Percentiles rank a stretch among this genome's conserved stretches.
phyloP scores from a whole-genome alignment of 2,797 vertebrate genomes.

The Pagetopsis macropterus region DNA sequence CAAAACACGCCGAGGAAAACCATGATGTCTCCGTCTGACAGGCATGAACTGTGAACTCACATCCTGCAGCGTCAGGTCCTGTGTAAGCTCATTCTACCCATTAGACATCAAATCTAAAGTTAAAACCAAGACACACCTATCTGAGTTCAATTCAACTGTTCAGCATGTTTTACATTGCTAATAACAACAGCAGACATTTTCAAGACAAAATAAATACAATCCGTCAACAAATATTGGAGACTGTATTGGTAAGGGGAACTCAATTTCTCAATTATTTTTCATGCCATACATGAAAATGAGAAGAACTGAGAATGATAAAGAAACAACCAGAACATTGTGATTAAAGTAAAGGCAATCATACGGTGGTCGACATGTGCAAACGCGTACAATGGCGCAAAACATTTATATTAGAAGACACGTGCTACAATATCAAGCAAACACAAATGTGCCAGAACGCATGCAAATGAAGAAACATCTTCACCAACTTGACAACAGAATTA shows the following conservation, averaged over 20 bases:
- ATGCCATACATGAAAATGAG: not conserved
- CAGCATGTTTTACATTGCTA: not conserved
- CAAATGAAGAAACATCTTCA: too few species aligned
- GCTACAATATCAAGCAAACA: too few species aligned
- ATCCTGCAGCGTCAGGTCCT: not conserved
- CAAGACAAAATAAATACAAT: not conserved
- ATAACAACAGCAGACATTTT: not conserved
- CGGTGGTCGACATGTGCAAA: too few species aligned
- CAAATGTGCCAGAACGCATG: too few species aligned
- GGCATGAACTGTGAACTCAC: conserved; percentile 10
- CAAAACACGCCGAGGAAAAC: conserved; percentile 15
- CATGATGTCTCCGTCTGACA: not conserved
- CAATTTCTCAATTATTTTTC: not conserved
- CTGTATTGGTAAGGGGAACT: not conserved
- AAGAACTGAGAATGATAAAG: not conserved
- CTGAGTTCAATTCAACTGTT: not conserved
- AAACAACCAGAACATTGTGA: too few species aligned
- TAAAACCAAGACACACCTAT: not conserved
- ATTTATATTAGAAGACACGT: too few species aligned
- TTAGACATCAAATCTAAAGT: not conserved
- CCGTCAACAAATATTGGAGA: not conserved
- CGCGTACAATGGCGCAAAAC: too few species aligned
- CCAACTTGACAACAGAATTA: too few species aligned
- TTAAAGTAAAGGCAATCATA: too few species aligned
- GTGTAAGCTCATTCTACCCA: not conserved